Conservation (phyloP, 2,888 invertebrate genomes). For the Xestia ashworthii region DNA sequence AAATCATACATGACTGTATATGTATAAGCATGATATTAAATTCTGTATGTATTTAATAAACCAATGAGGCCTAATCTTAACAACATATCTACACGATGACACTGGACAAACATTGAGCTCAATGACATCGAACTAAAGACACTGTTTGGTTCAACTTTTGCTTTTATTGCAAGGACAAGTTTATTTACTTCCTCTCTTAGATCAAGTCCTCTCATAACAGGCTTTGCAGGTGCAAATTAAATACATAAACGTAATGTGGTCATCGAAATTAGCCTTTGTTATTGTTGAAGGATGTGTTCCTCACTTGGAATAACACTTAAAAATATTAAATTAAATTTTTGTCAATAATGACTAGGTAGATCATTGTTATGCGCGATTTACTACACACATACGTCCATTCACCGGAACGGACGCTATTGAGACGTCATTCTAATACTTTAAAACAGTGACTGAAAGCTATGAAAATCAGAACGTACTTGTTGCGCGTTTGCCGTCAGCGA, state of each 20-base stretch:
- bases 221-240: slow-evolving; percentile 35
- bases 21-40: slow-evolving; percentile 4
- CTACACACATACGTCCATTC: slow-evolving; percentile 74
- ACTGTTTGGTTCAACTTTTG: slow-evolving; percentile 67
- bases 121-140: slow-evolving; percentile 50
- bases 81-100: slow-evolving; percentile 13
- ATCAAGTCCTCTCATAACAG: slow-evolving; percentile 33
- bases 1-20: slow-evolving; percentile 15
- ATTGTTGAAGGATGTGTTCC: slow-evolving; percentile 60
- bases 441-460: slow-evolving; percentile 71
- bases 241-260: slow-evolving; percentile 38
- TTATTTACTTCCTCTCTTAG: slow-evolving; percentile 62
- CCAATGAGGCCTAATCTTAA: slow-evolving; percentile 27
- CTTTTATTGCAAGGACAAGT: slow-evolving; percentile 61
- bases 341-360: slow-evolving; percentile 67
- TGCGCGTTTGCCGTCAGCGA: slow-evolving; percentile 76
- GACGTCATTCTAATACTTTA: slow-evolving; percentile 74
- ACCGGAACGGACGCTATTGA: slow-evolving; percentile 83
- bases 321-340: slow-evolving; percentile 70
- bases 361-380: slow-evolving; percentile 76
- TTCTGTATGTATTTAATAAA: slow-evolving; percentile 22
- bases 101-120: slow-evolving; percentile 31
- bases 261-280: slow-evolving; percentile 27
- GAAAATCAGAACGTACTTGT: slow-evolving; percentile 82
- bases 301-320: slow-evolving; percentile 58